A percentile compares a stretch with the other conserved stretches of the same genome.
Conservation (phyloP, 2,113 vertebrate genomes). For the Amphiprion percula region DNA sequence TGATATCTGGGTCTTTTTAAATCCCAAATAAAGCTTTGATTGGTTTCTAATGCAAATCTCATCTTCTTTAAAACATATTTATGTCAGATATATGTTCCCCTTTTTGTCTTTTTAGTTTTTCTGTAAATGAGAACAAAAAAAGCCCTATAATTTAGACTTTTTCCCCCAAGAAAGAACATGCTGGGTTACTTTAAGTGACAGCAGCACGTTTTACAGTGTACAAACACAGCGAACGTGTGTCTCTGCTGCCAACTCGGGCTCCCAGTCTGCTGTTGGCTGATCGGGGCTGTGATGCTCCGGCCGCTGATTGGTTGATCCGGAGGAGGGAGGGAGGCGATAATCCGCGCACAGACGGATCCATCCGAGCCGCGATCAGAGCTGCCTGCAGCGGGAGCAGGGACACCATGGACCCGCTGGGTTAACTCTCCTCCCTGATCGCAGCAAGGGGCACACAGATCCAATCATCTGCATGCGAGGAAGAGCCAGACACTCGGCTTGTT, state of each 20-base stretch:
- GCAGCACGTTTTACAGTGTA: slow-evolving; percentile 35
- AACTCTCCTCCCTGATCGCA: neutral
- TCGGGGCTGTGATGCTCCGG: slow-evolving; percentile 86
- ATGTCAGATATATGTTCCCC: no score
- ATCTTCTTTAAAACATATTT: no score
- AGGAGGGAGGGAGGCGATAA: slow-evolving; percentile 91
- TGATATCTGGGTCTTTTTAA: no score
- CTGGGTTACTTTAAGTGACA: neutral
- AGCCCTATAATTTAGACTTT: no score
- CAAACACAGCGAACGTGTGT: slow-evolving; percentile 74
- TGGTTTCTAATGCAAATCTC: no score
- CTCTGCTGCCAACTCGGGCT: slow-evolving; percentile 72
- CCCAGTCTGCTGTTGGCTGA: slow-evolving; percentile 86
- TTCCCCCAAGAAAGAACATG: no score
- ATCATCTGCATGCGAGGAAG: neutral
- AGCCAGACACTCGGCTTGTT: slow-evolving; percentile 18
- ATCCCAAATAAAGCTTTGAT: no score
- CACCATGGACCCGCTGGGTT: slow-evolving; percentile 65
- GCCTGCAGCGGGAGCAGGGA: slow-evolving; percentile 77
- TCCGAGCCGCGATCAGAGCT: slow-evolving; percentile 86
- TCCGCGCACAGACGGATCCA: slow-evolving; percentile 92
- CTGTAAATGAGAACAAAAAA: no score
- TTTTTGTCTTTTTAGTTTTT: no score
- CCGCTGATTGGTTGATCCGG: slow-evolving; percentile 90
- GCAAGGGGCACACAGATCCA: neutral